phyloP scores from a whole-genome alignment of 2,113 vertebrate genomes.

The Camelus bactrianus region DNA sequence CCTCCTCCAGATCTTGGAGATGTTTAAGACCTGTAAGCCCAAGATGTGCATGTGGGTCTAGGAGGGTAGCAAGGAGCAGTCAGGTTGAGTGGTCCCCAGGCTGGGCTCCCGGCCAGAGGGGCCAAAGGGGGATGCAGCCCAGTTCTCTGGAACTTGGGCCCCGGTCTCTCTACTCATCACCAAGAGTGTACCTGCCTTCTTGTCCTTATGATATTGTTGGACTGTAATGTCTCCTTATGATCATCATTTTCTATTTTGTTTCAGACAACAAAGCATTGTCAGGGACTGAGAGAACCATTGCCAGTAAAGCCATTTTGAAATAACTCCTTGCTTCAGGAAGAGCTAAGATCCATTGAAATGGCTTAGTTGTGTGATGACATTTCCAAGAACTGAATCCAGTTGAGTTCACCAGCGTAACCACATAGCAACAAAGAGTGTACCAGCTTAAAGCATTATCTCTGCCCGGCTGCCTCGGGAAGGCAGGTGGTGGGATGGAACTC shows the following conservation, averaged over 20 bases:
- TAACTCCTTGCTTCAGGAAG: neutral
- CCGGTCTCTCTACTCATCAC: neutral
- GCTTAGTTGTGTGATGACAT: neutral
- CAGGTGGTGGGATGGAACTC: accelerated
- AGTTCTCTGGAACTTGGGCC: neutral
- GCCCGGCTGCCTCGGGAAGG: neutral
- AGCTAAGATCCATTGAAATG: neutral
- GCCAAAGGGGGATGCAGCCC: neutral
- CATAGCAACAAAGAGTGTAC: accelerated
- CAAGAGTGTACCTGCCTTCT: neutral
- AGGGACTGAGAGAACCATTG: neutral
- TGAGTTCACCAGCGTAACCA: neutral
- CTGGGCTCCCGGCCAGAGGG: neutral
- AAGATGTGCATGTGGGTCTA: too few species aligned
- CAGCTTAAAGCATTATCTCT: accelerated
- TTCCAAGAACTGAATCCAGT: neutral
- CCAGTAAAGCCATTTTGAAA: neutral
- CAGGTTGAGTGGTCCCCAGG: neutral
- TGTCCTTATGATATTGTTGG: neutral
- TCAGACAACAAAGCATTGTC: constrained; percentile 9
- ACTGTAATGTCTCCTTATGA: neutral
- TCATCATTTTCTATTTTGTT: neutral
- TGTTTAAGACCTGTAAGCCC: neutral
- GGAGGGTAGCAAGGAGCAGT: neutral
- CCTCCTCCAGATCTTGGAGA: neutral